Conservation (phyloP, 1,140 invertebrate species). For the Saccostrea echinata region DNA sequence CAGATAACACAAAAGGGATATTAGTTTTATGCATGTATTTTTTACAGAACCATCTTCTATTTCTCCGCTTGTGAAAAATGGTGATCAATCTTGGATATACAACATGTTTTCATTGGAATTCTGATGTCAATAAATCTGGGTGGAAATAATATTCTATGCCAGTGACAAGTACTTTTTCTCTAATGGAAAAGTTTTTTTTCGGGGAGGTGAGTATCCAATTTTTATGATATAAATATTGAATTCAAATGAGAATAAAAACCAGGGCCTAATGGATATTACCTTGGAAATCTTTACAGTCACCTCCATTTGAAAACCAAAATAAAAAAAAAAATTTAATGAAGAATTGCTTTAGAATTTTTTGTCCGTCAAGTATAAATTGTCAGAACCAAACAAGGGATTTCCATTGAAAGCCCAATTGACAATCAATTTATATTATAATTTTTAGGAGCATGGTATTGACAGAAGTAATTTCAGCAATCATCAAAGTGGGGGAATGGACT, state of each 20-base stretch:
- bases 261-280: slow-evolving; percentile 16
- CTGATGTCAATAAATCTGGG: neutral
- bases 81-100: slow-evolving; percentile 11
- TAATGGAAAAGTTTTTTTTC: slow-evolving; percentile 1
- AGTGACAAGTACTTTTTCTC: neutral
- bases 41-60: slow-evolving; percentile 3
- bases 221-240: slow-evolving; percentile 29
- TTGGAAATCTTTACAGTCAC: neutral
- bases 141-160: neutral
- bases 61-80: neutral
- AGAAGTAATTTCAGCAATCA: slow-evolving; percentile 39
- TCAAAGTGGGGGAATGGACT: slow-evolving; percentile 2
- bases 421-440: slow-evolving; percentile 39
- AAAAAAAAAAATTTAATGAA: neutral
- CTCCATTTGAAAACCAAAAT: neutral
- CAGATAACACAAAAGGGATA: neutral
- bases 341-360: slow-evolving; percentile 8
- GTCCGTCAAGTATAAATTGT: neutral
- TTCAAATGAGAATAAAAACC: slow-evolving; percentile 10
- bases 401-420: slow-evolving; percentile 36
- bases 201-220: slow-evolving; percentile 12
- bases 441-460: slow-evolving; percentile 22
- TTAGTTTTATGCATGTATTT: neutral
- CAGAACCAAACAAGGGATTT: slow-evolving; percentile 12
- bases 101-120: neutral